phyloP scores from a whole-genome alignment of 2,797 vertebrate species.

The Chiloscyllium punctatum region DNA sequence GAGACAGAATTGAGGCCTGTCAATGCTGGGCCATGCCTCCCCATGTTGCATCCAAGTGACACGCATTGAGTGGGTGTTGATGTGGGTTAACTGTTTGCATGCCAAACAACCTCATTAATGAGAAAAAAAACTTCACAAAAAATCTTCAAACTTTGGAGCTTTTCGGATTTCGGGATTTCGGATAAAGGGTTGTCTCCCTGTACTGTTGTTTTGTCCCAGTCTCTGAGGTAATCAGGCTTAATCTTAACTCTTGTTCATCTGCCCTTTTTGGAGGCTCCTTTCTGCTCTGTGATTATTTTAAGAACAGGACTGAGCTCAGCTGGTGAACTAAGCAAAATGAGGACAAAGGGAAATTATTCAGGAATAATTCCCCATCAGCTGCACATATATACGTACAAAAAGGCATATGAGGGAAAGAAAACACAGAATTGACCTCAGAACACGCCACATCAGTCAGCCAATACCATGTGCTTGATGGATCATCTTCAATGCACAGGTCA shows the following conservation, averaged over 20 bases:
- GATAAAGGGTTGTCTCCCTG: no score
- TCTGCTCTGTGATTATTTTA: background rate
- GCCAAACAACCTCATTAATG: no score
- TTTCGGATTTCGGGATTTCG: no score
- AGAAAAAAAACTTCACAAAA: no score
- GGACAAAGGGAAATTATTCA: background rate
- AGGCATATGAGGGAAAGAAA: background rate
- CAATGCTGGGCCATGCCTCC: no score
- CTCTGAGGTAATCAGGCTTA: background rate
- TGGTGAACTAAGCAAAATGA: background rate
- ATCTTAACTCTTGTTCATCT: background rate
- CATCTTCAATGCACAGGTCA: background rate
- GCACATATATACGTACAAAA: background rate
- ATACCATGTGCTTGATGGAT: conserved; percentile 3
- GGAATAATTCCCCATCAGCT: background rate
- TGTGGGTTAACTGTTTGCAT: no score
- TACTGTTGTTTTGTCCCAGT: background rate
- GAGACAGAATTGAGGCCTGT: no score
- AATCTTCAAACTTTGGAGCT: no score
- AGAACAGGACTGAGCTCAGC: background rate
- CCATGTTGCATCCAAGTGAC: no score
- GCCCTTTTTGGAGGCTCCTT: background rate
- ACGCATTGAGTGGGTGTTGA: no score
- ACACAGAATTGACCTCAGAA: background rate
- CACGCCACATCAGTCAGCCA: background rate